Evolutionary conservation across 1,140 invertebrate genomes (phyloP).

Genomic region (Chionoecetes opilio): DNA sequence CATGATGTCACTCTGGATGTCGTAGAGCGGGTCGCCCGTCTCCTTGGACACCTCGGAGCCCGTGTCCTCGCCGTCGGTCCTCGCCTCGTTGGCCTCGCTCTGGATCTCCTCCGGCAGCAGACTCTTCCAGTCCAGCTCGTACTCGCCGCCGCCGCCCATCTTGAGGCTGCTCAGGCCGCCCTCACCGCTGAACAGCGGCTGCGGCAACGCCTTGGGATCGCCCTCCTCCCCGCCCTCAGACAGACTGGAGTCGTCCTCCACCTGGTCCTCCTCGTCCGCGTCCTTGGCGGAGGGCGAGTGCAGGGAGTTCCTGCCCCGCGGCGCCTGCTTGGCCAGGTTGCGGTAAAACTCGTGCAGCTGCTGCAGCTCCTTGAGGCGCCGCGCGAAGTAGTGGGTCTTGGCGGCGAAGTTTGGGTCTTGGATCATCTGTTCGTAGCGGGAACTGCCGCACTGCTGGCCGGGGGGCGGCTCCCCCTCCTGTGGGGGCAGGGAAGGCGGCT

Average conservation of each 20-base stretch:
- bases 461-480: background rate
- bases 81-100: slow-evolving; percentile 73
- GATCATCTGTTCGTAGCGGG: slow-evolving; percentile 80
- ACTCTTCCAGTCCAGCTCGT: slow-evolving; percentile 80
- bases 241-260: slow-evolving; percentile 67
- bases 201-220: slow-evolving; percentile 69
- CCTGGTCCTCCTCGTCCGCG: slow-evolving; percentile 47
- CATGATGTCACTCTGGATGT: slow-evolving; percentile 82
- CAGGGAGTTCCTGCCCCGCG: slow-evolving; percentile 72
- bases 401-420: slow-evolving; percentile 80
- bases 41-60: slow-evolving; percentile 80
- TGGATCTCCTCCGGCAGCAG: slow-evolving; percentile 80
- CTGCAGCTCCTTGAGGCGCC: slow-evolving; percentile 78
- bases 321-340: slow-evolving; percentile 80
- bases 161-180: slow-evolving; percentile 73
- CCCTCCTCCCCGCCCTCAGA: slow-evolving; percentile 71
- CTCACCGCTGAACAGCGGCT: slow-evolving; percentile 74
- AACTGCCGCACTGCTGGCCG: slow-evolving; percentile 55
- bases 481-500: background rate
- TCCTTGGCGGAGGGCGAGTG: slow-evolving; percentile 71
- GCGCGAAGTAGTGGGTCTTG: slow-evolving; percentile 80
- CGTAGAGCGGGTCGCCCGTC: slow-evolving; percentile 78
- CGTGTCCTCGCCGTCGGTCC: slow-evolving; percentile 90
- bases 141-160: slow-evolving; percentile 62
- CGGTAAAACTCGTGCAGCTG: slow-evolving; percentile 80